These are phyloP conservation scores for Eublepharis macularius DNA, from an alignment of 2,113 vertebrate genomes.

Conservation along the genomic window DNA sequence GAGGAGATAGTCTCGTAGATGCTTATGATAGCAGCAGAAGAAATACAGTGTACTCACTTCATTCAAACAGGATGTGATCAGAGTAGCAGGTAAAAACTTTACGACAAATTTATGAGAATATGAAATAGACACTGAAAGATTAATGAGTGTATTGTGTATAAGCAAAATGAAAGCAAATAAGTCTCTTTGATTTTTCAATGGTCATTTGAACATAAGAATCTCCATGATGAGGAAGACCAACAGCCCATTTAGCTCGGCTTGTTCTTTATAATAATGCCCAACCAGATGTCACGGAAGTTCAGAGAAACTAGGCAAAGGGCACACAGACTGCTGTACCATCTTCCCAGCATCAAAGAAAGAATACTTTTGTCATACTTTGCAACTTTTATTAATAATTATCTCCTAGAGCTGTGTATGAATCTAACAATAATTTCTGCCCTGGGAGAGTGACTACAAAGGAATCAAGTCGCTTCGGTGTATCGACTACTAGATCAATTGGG, in stretches of 20 bases:
- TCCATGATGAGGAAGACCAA: background rate
- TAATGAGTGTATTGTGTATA: background rate
- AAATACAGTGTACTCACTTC: background rate
- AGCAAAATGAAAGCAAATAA: constrained; percentile 5
- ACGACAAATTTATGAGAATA: constrained; percentile 19
- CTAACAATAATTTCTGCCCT: background rate
- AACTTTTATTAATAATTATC: background rate
- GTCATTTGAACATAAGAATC: background rate
- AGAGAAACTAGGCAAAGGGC: background rate
- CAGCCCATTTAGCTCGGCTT: background rate
- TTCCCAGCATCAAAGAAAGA: background rate
- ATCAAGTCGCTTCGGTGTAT: background rate
- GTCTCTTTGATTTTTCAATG: background rate
- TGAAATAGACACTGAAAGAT: background rate
- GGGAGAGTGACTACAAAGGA: background rate
- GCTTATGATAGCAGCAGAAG: background rate
- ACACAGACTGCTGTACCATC: background rate
- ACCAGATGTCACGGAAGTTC: background rate
- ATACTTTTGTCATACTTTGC: background rate
- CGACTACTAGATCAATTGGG: background rate
- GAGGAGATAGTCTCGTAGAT: background rate
- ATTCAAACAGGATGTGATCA: background rate
- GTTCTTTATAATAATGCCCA: background rate
- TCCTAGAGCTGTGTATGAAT: background rate
- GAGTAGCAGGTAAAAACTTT: background rate